These are phyloP conservation scores for Butorides virescens DNA, from an alignment of 2,113 vertebrate genomes.

Conservation along the genomic window DNA sequence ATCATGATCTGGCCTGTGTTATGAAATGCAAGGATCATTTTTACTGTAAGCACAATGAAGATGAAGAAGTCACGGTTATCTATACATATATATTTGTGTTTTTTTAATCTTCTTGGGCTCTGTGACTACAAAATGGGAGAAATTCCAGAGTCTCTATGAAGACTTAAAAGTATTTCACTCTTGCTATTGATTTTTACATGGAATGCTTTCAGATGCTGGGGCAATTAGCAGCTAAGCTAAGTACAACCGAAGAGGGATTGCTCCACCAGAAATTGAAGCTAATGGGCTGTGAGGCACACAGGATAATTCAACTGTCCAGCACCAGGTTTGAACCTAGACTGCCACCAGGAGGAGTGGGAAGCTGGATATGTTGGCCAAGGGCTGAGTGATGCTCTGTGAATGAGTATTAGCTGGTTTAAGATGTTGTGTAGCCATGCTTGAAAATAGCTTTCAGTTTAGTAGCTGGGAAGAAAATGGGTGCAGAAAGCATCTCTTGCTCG, in stretches of 20 bases:
- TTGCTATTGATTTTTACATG: neutral
- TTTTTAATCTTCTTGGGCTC: neutral
- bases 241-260: neutral
- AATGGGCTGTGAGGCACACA: neutral
- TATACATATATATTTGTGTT: neutral
- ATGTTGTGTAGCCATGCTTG: neutral
- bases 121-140: neutral
- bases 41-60: neutral
- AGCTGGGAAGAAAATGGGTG: neutral
- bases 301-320: neutral
- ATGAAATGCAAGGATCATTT: neutral
- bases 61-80: accelerated
- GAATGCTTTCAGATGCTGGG: neutral
- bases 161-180: neutral
- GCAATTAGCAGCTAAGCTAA: neutral
- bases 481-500: neutral
- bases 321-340: neutral
- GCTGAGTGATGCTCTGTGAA: neutral
- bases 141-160: neutral
- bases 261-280: neutral
- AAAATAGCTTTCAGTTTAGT: neutral
- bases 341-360: neutral
- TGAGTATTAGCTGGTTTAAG: neutral
- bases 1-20: neutral
- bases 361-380: neutral